Conservation (phyloP, 2,888 invertebrate genomes). For the Lamproptera curius region DNA sequence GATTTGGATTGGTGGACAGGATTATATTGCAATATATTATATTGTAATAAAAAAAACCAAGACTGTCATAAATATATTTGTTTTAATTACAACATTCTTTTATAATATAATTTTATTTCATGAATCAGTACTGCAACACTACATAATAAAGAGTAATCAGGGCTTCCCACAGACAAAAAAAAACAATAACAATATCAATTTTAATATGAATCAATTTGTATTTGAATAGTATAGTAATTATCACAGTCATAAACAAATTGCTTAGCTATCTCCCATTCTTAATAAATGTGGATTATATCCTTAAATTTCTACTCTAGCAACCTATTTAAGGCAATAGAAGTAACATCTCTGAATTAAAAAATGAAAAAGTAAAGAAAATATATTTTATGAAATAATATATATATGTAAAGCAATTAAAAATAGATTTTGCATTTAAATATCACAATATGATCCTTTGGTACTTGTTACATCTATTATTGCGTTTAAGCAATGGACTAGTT, state of each 20-base stretch:
- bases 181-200: no score
- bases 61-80: no score
- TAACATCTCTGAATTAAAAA: slow-evolving; percentile 2
- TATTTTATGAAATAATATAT: slow-evolving; percentile 2
- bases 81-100: no score
- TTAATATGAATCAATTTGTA: no score
- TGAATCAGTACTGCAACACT: neutral
- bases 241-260: slow-evolving; percentile 34
- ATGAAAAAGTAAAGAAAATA: neutral
- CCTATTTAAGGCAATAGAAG: slow-evolving; percentile 2
- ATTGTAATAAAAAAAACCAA: no score
- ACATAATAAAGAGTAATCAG: no score
- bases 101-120: slow-evolving; percentile 4
- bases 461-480: slow-evolving; percentile 43
- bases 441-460: slow-evolving; percentile 60
- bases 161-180: no score
- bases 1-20: no score
- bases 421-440: slow-evolving; percentile 40
- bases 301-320: slow-evolving; percentile 8
- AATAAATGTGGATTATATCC: neutral
- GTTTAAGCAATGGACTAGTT: slow-evolving; percentile 26
- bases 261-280: slow-evolving; percentile 11
- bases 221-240: slow-evolving; percentile 10
- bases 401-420: neutral
- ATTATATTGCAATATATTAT: no score